A percentile compares a stretch with the other conserved stretches of the same genome.
Evolutionary conservation across 2,888 invertebrate genomes (phyloP).

Genomic region (Sinopyrophorus schimmeli): DNA sequence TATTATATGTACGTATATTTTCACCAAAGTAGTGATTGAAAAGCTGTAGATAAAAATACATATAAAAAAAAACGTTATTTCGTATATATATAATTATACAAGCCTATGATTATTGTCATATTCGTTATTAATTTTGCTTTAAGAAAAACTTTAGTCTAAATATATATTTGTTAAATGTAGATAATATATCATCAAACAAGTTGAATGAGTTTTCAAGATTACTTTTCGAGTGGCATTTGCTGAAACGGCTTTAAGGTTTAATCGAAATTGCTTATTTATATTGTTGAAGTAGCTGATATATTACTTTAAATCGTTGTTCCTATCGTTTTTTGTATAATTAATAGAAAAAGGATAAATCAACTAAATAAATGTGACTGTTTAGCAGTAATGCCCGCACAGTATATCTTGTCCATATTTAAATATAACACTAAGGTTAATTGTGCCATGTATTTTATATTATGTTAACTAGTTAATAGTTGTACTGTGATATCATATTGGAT

Average conservation of each 20-base stretch:
- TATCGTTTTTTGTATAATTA: too few relatives aligned
- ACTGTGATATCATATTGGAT: slow-evolving; percentile 44
- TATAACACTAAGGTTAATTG: slow-evolving; percentile 26
- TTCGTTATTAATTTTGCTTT: too few relatives aligned
- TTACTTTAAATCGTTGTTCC: too few relatives aligned
- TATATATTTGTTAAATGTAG: too few relatives aligned
- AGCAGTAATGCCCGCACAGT: slow-evolving; percentile 53
- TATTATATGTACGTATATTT: slow-evolving; percentile 48
- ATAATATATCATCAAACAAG: too few relatives aligned
- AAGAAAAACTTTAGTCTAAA: too few relatives aligned
- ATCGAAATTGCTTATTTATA: slow-evolving; percentile 7
- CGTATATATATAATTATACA: too few relatives aligned
- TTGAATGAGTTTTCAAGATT: too few relatives aligned
- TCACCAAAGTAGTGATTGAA: slow-evolving; percentile 29
- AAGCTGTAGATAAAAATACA: slow-evolving; percentile 9
- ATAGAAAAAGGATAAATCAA: too few relatives aligned
- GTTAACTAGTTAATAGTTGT: slow-evolving; percentile 35
- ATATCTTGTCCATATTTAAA: slow-evolving; percentile 52
- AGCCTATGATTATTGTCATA: too few relatives aligned
- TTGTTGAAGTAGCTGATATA: not conserved
- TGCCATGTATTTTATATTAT: slow-evolving; percentile 26
- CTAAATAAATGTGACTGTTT: slow-evolving; percentile 12
- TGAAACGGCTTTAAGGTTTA: slow-evolving; percentile 41
- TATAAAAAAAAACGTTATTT: slow-evolving; percentile 17
- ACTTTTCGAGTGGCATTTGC: slow-evolving; percentile 28